phyloP scores from a whole-genome alignment of 30 jellyfish, hydroid and myxozoan species.

The Rhopilema esculentum region DNA sequence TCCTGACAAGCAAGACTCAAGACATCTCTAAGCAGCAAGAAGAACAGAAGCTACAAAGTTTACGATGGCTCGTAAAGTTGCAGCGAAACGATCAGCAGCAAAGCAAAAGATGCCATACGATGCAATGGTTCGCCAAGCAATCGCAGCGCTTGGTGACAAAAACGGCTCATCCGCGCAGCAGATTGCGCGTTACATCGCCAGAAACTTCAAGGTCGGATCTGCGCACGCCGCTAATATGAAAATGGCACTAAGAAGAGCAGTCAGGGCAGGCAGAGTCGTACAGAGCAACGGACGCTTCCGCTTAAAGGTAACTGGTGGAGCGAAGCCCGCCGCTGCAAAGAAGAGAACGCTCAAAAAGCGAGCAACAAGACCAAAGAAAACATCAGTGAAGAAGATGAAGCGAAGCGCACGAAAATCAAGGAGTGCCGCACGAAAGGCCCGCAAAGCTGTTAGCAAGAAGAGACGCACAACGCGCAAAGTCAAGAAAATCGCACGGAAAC shows the following conservation, averaged over 20 bases:
- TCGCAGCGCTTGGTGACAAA: constrained; percentile 51
- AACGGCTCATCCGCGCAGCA: constrained; percentile 52
- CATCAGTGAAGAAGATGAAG: neutral
- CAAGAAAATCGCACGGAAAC: neutral
- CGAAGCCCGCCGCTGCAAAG: constrained; percentile 6
- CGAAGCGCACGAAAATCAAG: constrained; percentile 8
- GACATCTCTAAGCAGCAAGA: neutral
- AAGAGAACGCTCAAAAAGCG: constrained; percentile 5
- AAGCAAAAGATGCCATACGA: constrained; percentile 34
- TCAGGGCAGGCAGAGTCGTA: constrained; percentile 51
- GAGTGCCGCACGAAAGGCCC: constrained; percentile 5
- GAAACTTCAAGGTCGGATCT: constrained; percentile 33
- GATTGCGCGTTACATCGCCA: constrained; percentile 53
- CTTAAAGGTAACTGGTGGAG: constrained; percentile 2
- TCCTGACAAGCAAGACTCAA: constrained; percentile 1
- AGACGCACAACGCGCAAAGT: constrained; percentile 1
- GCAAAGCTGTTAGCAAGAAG: constrained; percentile 1
- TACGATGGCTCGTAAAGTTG: constrained; percentile 73
- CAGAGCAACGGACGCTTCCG: constrained; percentile 44
- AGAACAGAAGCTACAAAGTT: constrained; percentile 17
- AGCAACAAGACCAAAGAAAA: constrained; percentile 12
- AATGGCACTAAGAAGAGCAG: constrained; percentile 56
- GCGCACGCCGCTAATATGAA: constrained; percentile 51
- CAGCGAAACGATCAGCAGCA: constrained; percentile 37
- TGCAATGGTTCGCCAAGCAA: constrained; percentile 50